Percentiles rank a stretch among this genome's conserved stretches.
phyloP scores from a whole-genome alignment of 1,140 invertebrate genomes.

The Trichoplusia ni region DNA sequence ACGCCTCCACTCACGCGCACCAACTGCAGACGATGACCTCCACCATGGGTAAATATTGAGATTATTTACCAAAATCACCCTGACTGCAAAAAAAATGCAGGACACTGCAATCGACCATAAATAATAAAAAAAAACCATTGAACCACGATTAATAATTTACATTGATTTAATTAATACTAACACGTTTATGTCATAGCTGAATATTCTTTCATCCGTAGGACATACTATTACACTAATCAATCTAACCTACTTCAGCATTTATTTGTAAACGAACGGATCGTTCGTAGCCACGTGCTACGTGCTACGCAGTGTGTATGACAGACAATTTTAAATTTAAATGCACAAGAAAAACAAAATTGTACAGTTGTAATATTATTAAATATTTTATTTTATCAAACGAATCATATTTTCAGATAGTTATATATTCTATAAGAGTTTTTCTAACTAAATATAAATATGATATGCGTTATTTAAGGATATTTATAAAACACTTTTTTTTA shows the following conservation, averaged over 20 bases:
- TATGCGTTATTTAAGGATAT: no score
- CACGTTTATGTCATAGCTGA: not conserved
- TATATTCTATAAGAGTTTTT: no score
- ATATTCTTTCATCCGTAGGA: not conserved
- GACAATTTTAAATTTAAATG: not conserved
- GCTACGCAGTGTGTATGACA: constrained; percentile 8
- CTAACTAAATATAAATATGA: no score
- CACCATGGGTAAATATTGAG: constrained; percentile 77
- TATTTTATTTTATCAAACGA: no score
- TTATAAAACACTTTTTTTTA: no score
- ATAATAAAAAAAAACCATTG: constrained; percentile 12
- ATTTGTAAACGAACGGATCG: not conserved
- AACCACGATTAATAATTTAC: not conserved
- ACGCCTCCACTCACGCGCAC: constrained; percentile 71
- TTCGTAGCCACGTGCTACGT: constrained; percentile 51
- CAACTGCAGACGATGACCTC: constrained; percentile 79
- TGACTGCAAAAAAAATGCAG: no score
- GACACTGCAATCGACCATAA: not conserved
- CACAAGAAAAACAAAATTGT: no score
- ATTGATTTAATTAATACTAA: constrained; percentile 18
- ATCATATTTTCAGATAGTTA: no score
- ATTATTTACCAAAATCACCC: constrained; percentile 29
- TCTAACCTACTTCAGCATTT: not conserved
- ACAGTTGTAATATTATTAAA: no score
- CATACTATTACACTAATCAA: not conserved